Evolutionary conservation across 2,113 vertebrate genomes (phyloP), one percentile per base, ranked within the genome.

Genomic region (Capreolus pygargus): DNA sequence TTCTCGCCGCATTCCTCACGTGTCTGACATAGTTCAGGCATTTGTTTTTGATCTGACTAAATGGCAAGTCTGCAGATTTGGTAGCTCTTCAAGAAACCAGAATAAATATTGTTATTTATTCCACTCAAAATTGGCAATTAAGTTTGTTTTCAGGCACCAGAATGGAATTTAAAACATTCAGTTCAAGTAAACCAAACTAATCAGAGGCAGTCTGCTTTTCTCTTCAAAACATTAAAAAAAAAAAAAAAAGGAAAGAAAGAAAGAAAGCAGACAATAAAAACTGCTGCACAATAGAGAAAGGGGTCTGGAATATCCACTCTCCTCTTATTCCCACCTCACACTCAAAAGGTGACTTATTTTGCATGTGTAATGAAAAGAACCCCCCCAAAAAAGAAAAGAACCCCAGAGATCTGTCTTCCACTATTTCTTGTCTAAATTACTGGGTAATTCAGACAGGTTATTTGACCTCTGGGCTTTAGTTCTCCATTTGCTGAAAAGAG

Each of bases 71-170:
- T 83, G 55, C 45, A 95, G 91, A 57, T 74, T 57, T 94, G 64
- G n/a, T 91, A 74, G 21, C 82, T 89, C 94, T 97, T 95, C 58
- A 93, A 90, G 84, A 95, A 98, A 86, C 47, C 47, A 52, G 61
- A 54, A 74, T 96, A 98, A 97, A 97, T 95, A 96, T 96, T 94
- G 81, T 97, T 97, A 94, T 97, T 97, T 98, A 95, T 95, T 61
- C 79, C 61, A 61, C 64, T 96, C 94, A 92, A 43, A 67, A 89
- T 83, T 83, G 78, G 91, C 88, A 97, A 47, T 97, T 94, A 98
- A 90, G 81, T 95, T 87, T 89, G 58, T 61, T 97, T 90, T 89
- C 85, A 97, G 91, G 85, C 93, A 94, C 85, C 57, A 90, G 87
- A 84, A 83, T 83, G 95, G 97, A 97, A 97, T 97, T 95, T 86